Conservation (phyloP, 2,113 vertebrate species). For the Mobula hypostoma region DNA sequence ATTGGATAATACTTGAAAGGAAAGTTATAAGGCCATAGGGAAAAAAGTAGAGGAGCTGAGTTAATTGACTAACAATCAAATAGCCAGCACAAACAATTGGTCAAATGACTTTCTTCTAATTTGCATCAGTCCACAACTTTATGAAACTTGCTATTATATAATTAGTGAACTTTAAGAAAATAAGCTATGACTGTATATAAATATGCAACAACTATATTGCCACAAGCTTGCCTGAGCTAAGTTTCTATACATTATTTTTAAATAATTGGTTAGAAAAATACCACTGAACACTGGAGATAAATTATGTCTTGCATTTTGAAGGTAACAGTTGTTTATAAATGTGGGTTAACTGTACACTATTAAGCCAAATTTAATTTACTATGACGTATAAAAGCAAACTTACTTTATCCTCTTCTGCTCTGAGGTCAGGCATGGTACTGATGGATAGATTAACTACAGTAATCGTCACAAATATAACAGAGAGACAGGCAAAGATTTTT, state of each 20-base stretch:
- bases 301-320: not conserved
- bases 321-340: not conserved
- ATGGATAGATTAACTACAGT: slow-evolving; percentile 93
- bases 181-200: no score
- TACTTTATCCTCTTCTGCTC: slow-evolving; percentile 89
- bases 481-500: slow-evolving; percentile 94
- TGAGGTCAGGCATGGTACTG: slow-evolving; percentile 92
- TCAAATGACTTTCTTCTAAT: not conserved
- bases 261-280: not conserved
- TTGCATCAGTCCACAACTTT: not conserved
- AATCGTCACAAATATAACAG: slow-evolving; percentile 92
- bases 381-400: slow-evolving; percentile 46
- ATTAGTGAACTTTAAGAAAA: not conserved
- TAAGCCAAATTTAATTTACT: not conserved
- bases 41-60: no score
- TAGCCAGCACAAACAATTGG: not conserved
- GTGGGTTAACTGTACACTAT: not conserved
- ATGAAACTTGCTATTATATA: not conserved
- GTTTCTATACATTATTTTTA: not conserved
- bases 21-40: no score
- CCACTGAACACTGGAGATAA: not conserved
- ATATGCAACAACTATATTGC: not conserved
- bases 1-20: no score
- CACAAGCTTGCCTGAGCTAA: not conserved
- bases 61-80: no score